Evolutionary conservation across 1,140 invertebrate genomes (phyloP).

Genomic region (Zaprionus tsacasi): DNA sequence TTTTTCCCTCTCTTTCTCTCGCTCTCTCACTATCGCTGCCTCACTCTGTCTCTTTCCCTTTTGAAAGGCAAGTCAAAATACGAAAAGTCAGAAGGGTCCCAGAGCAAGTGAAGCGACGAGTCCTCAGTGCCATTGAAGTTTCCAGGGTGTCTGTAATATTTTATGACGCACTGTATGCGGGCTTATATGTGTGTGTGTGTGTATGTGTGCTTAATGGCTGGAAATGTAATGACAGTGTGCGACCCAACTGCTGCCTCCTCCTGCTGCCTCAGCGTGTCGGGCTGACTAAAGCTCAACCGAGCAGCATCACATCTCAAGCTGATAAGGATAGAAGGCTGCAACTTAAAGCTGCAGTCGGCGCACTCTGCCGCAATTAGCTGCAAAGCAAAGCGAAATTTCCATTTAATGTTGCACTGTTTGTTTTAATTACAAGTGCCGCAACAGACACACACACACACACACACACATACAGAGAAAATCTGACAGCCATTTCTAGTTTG

Average conservation of each 20-base stretch:
- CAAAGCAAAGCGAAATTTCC: slow-evolving; percentile 12
- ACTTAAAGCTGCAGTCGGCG: slow-evolving; percentile 17
- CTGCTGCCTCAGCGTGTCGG: background rate
- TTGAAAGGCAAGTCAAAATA: slow-evolving; percentile 5
- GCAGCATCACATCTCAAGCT: background rate
- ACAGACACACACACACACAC: slow-evolving; percentile 1
- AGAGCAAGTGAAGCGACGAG: background rate
- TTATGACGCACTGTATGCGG: slow-evolving; percentile 29
- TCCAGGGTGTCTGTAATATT: slow-evolving; percentile 32
- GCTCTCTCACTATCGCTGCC: background rate
- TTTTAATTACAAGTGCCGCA: slow-evolving; percentile 19
- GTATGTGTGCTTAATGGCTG: slow-evolving; percentile 48
- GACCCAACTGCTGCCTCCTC: background rate
- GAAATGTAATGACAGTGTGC: slow-evolving; percentile 41
- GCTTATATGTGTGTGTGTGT: slow-evolving; percentile 1
- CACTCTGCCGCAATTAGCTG: slow-evolving; percentile 33
- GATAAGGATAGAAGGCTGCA: slow-evolving; percentile 29
- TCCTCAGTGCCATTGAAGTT: slow-evolving; percentile 11
- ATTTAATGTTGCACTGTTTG: slow-evolving; percentile 20
- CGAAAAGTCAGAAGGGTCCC: background rate
- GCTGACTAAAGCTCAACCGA: background rate
- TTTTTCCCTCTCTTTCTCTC: background rate
- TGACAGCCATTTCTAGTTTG: background rate
- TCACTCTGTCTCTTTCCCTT: background rate
- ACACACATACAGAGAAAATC: background rate